Conservation (phyloP, 2,888 invertebrate species). For the Mamestra brassicae region DNA sequence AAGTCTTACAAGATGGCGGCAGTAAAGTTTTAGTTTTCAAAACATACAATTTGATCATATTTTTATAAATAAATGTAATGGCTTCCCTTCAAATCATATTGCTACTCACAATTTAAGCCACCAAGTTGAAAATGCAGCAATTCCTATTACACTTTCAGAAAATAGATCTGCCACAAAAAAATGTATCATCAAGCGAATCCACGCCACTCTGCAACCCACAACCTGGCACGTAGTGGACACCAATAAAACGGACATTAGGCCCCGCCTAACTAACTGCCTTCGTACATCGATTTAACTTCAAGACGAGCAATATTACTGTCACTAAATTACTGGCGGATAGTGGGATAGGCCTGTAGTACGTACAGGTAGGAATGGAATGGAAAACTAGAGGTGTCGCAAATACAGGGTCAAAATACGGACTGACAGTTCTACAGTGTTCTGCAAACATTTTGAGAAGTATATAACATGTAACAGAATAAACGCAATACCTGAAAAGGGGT, state of each 20-base stretch:
- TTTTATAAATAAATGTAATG: too few species aligned
- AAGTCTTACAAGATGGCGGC: too few species aligned
- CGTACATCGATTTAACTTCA: constrained; percentile 66
- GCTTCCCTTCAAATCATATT: too few species aligned
- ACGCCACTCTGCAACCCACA: constrained; percentile 46
- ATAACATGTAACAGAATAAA: too few species aligned
- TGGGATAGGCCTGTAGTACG: background rate
- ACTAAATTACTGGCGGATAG: constrained; percentile 53
- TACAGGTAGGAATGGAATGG: background rate
- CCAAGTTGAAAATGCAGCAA: too few species aligned
- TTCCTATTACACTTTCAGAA: background rate
- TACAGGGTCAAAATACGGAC: background rate
- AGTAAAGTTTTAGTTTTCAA: too few species aligned
- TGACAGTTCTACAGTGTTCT: background rate
- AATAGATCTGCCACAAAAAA: background rate
- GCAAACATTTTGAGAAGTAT: too few species aligned
- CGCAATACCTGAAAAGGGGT: too few species aligned
- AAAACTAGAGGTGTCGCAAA: background rate
- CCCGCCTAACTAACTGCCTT: constrained; percentile 62
- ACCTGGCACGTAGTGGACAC: constrained; percentile 73
- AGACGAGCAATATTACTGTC: constrained; percentile 56
- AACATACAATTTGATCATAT: too few species aligned
- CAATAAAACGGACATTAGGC: constrained; percentile 77
- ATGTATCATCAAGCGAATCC: constrained; percentile 18
- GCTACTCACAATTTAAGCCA: too few species aligned